Evolutionary conservation across 2,113 vertebrate species (phyloP).

Genomic region (Melierax canorus): DNA sequence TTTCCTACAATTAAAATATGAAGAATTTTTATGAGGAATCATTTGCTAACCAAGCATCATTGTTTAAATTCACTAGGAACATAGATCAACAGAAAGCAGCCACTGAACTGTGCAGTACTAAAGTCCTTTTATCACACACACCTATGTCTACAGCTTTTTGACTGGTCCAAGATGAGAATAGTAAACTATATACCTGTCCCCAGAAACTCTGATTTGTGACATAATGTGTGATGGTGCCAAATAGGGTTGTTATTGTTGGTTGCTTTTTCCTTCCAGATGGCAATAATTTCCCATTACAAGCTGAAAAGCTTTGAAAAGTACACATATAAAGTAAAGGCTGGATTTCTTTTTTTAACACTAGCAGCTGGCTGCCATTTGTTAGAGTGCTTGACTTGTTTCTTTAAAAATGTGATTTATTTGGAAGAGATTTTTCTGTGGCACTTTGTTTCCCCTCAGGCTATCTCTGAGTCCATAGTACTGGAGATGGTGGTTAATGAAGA

Average conservation of each 20-base stretch:
- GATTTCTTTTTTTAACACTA: neutral
- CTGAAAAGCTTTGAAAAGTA: neutral
- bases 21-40: neutral
- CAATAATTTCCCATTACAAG: neutral
- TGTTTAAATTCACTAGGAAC: neutral
- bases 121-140: neutral
- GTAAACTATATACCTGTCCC: neutral
- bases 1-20: neutral
- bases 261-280: neutral
- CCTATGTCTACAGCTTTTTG: neutral
- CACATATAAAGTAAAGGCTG: neutral
- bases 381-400: slow-evolving; percentile 35
- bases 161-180: neutral
- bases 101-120: neutral
- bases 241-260: neutral
- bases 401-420: slow-evolving; percentile 52
- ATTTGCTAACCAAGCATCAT: neutral
- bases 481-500: slow-evolving; percentile 59
- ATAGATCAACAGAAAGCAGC: neutral
- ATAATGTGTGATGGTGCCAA: neutral
- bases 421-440: slow-evolving; percentile 45
- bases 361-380: slow-evolving; percentile 22
- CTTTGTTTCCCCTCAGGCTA: slow-evolving; percentile 16
- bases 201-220: neutral
- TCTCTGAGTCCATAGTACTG: neutral